Percentiles rank a stretch among this genome's conserved stretches.
phyloP scores from a whole-genome alignment of 2,888 invertebrate genomes.

The Aleiodes alternator region DNA sequence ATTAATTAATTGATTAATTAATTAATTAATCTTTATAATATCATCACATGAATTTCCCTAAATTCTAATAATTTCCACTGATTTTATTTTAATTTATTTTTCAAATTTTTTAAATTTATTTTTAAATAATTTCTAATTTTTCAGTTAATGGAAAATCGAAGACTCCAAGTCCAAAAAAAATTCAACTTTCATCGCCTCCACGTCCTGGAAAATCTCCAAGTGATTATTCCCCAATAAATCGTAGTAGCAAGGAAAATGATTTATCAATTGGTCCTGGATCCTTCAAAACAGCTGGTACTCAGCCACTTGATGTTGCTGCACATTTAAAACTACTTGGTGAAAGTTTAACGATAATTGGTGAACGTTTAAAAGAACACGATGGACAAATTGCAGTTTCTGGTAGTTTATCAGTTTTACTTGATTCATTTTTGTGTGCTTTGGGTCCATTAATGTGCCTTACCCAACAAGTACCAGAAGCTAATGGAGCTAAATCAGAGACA shows the following conservation, averaged over 20 bases:
- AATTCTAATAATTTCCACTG: no score
- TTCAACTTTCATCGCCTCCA: slow-evolving; percentile 70
- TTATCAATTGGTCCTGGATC: slow-evolving; percentile 73
- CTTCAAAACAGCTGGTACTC: slow-evolving; percentile 84
- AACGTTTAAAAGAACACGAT: slow-evolving; percentile 94
- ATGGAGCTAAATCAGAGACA: slow-evolving; percentile 76
- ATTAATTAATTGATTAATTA: no score
- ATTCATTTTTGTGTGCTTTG: slow-evolving; percentile 93
- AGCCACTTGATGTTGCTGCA: slow-evolving; percentile 93
- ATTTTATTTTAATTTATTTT: no score
- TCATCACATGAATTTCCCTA: no score
- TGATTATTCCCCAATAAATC: slow-evolving; percentile 64
- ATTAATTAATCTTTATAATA: no score
- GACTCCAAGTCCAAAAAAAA: slow-evolving; percentile 67
- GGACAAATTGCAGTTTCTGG: slow-evolving; percentile 97
- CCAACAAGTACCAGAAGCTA: slow-evolving; percentile 85
- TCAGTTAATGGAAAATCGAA: slow-evolving; percentile 66
- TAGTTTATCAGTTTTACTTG: slow-evolving; percentile 93
- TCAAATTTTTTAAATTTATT: no score
- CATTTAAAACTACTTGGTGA: slow-evolving; percentile 94
- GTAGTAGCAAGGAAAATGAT: slow-evolving; percentile 72
- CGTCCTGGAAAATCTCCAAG: slow-evolving; percentile 63
- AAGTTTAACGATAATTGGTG: slow-evolving; percentile 94
- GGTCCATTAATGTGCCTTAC: slow-evolving; percentile 92
- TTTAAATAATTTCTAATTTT: not conserved